Base-by-base conservation (phyloP, 1,140 invertebrate species). In the Bursaphelenchus mucronatus region DNA sequence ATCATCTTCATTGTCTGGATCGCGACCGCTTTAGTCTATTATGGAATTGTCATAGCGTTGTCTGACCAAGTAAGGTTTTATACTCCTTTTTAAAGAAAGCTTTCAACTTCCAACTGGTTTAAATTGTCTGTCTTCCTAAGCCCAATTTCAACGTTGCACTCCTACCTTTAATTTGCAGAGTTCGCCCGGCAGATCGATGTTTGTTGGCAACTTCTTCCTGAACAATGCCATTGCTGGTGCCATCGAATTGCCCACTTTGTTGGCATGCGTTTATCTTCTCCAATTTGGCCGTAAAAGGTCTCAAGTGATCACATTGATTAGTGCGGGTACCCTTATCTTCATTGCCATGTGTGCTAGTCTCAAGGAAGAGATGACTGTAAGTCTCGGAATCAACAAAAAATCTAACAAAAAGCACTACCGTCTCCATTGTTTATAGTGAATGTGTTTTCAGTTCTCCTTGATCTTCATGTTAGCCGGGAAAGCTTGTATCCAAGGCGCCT, bases 221-320 rank as follows among this genome's bases (percentile, higher is more conserved):
- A 81, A 79, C 63, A 79, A 79, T 64, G 78, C 76, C 10, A 76
- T 79, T 21, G 78, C 78, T 39, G 78, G 77, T 9, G 72, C 76
- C 8, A 79, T 79, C 51, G 77, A 79, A 65, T 49, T 79, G 40
- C 77, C 77, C 19, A 79, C 77, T 19, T 56, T 79, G 55, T 54
- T 79, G 49, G 76, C 47, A n/a, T 79, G 78, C 52, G 73, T 80
- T 9, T 79, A 67, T 49, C 58, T 81, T 49, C 57, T 79, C 41
- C 71, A 76, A 50, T 72, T 66, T 19, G 78, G 76, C 21, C 63
- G 76, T n/a, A 78, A 78, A 65, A 17, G 70, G 67, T 77, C 76
- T n/a, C 74, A 79, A 61, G 79, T 79, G 68, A 70, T 80, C 21
- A 79, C 78, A 4, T 45, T 79, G 47, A 69, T 80, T 13, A 45